Conservation (phyloP, 2,113 vertebrate genomes). For the Alligator mississippiensis region DNA sequence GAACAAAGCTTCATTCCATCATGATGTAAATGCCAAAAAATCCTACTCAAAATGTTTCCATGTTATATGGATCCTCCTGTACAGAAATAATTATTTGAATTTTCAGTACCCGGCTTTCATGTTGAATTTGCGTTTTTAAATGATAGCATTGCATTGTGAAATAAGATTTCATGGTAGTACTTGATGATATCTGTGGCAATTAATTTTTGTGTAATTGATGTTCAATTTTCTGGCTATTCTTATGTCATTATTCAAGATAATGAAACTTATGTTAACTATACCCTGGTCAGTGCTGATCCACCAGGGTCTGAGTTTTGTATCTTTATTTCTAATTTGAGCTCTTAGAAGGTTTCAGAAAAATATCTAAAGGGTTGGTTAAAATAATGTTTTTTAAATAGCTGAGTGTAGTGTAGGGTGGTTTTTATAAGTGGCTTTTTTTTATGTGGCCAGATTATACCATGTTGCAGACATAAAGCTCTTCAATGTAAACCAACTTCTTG, state of each 20-base stretch:
- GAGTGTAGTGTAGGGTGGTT: neutral
- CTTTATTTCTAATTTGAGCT: slow-evolving; percentile 33
- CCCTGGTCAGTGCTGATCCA: neutral
- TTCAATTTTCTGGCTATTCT: slow-evolving; percentile 43
- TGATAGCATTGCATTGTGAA: neutral
- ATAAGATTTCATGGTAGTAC: slow-evolving; percentile 18
- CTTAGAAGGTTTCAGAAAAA: neutral
- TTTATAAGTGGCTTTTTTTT: neutral
- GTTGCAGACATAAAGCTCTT: too few relatives aligned
- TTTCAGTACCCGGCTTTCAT: neutral
- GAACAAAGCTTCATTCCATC: neutral
- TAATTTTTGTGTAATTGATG: slow-evolving; percentile 42
- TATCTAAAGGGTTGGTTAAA: neutral
- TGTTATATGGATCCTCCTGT: neutral
- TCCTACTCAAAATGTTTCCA: neutral
- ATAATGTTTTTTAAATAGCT: neutral
- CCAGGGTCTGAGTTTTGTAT: neutral
- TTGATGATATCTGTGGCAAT: slow-evolving; percentile 21
- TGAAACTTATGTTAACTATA: neutral
- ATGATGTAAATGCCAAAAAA: neutral
- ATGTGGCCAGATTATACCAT: too few relatives aligned
- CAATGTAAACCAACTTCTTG: too few relatives aligned
- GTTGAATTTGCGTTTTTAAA: slow-evolving; percentile 19
- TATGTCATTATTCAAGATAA: slow-evolving; percentile 21
- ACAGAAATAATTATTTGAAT: neutral